Evolutionary conservation across 2,888 invertebrate species (phyloP), one percentile per base, ranked within the genome.

Genomic region (Tuta absoluta): DNA sequence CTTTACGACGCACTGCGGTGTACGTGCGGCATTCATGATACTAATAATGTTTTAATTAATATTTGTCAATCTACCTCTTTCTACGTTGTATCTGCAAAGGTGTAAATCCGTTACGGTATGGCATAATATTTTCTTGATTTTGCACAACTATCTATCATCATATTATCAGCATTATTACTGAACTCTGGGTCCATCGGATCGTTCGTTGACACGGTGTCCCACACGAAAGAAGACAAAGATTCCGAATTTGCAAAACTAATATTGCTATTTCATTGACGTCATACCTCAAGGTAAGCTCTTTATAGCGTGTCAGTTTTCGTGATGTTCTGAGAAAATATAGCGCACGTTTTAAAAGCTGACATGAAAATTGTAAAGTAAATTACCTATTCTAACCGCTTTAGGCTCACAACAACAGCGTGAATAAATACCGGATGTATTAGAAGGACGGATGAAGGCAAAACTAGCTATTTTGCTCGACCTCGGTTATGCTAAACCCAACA

Each of bases 281-380:
- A 57, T 33, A 33, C 19, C 33, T 3, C 10, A 8, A 28, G 19
- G 17, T 33, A 57, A 53, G 4, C 5, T 51, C 19, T 12, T 53
- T 14, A 57, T 59, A 23, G 58, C 58, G 58, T 59, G 38, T 12
- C 17, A 53, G 23, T 45, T 24, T 24, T 56, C 56, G 56, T 33
- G 33, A 33, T 23, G 24, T 17, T 24, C 56, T 23, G 14, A 28
- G 24, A 33, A 56, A 28, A 56, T 56, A 17, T n/a, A 33, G 17
- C 24, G n/a, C 23, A 51, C 51, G 23, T 56, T 33, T 41, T 23
- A 23, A 19, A 60, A 45, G 37, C 61, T 61, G 61, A 33, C 61
- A 49, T 17, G 49, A 61, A 61, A 61, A 61, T 61, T 61, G 24
- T 49, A 24, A 28, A 38, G 45, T 19, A 45, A 60, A 60, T 60